Percentiles rank a stretch among this genome's conserved stretches.
phyloP scores from a whole-genome alignment of 2,797 vertebrate species.

The Onychomys arenicola region DNA sequence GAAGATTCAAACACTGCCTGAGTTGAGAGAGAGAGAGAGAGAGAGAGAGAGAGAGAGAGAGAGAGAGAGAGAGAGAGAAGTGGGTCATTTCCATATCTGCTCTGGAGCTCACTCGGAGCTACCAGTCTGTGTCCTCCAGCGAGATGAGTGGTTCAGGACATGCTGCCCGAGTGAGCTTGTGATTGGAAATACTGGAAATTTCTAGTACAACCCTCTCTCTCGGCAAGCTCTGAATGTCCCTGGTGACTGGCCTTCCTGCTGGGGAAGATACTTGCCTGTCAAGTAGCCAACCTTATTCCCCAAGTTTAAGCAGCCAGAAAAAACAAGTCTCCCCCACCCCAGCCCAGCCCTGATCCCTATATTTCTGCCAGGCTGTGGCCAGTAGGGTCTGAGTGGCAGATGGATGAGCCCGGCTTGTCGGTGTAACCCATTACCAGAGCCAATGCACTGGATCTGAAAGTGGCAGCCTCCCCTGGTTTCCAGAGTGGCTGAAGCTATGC shows the following conservation, averaged over 20 bases:
- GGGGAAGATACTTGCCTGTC: accelerated
- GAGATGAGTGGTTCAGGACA: not conserved
- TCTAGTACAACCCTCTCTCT: not conserved
- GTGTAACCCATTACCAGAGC: not conserved
- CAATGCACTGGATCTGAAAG: not conserved
- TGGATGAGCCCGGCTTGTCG: not conserved
- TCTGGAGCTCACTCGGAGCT: not conserved
- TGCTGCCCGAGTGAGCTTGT: accelerated
- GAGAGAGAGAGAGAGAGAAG: slow-evolving; percentile 29
- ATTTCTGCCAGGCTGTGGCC: accelerated
- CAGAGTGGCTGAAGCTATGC: not conserved
- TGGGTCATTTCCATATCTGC: slow-evolving; percentile 61
- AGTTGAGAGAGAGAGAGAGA: not conserved
- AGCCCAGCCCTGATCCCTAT: not conserved
- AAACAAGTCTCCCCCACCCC: not conserved
- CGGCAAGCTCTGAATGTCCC: accelerated
- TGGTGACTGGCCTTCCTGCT: not conserved
- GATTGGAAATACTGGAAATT: not conserved
- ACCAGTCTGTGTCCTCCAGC: not conserved
- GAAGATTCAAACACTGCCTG: not conserved
- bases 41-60: slow-evolving; percentile 36
- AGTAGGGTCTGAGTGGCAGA: not conserved
- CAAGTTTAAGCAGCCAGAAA: accelerated
- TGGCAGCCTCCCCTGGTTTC: not conserved
- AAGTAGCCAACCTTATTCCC: not conserved